A percentile compares a stretch with the other conserved stretches of the same genome.
phyloP scores from a whole-genome alignment of 2,888 invertebrate species.

The Leptarthrus brevirostris region DNA sequence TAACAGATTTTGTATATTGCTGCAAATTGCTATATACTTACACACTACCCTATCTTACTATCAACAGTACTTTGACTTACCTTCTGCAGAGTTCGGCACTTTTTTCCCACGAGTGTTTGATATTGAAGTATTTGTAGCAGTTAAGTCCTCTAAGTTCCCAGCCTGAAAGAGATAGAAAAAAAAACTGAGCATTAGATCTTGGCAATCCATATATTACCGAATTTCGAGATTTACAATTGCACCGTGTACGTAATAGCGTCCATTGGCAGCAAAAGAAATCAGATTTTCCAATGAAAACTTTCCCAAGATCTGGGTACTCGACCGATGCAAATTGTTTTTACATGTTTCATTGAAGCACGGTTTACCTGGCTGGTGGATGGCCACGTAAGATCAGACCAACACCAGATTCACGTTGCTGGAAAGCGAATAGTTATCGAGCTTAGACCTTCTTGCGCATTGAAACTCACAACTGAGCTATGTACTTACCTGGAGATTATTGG shows the following conservation, averaged over 20 bases:
- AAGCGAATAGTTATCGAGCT: background rate
- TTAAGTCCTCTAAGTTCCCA: constrained; percentile 92
- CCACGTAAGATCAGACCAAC: background rate
- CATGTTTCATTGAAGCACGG: constrained; percentile 28
- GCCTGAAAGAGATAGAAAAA: constrained; percentile 73
- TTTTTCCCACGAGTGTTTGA: constrained; percentile 95
- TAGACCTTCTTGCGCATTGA: constrained; percentile 3
- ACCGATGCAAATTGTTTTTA: constrained; percentile 45
- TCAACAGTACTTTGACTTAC: no score
- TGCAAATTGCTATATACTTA: no score
- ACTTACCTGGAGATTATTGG: constrained; percentile 21
- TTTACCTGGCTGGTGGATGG: background rate
- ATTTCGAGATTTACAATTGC: constrained; percentile 1
- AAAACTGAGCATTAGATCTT: constrained; percentile 46
- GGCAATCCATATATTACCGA: background rate
- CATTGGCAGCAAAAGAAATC: constrained; percentile 7
- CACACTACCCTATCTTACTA: no score
- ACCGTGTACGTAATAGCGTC: background rate
- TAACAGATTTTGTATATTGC: no score
- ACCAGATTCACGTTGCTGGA: background rate
- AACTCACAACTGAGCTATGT: constrained; percentile 19
- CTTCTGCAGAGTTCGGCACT: constrained; percentile 94
- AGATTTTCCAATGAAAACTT: constrained; percentile 45
- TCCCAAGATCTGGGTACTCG: constrained; percentile 33
- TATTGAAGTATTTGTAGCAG: constrained; percentile 96